phyloP scores from a whole-genome alignment of 2,797 vertebrate species.

The Ciconia nigra region DNA sequence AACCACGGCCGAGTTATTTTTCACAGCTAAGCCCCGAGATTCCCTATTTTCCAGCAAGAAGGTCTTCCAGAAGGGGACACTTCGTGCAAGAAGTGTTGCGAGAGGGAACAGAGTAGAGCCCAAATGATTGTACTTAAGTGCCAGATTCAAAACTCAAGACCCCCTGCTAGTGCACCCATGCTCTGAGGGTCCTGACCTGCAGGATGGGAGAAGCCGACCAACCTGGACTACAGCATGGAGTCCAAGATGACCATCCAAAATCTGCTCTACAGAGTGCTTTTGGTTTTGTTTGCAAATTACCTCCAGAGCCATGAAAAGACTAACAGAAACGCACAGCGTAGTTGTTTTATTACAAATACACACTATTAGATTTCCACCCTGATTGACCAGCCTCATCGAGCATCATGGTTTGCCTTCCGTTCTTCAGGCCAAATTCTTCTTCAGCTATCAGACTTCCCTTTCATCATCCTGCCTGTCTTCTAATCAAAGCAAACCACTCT shows the following conservation, averaged over 20 bases:
- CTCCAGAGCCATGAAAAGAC: background rate
- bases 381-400: background rate
- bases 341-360: background rate
- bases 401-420: rapidly evolving
- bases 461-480: background rate
- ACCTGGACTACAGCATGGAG: background rate
- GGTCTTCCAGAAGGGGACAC: background rate
- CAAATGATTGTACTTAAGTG: background rate
- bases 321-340: background rate
- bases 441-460: background rate
- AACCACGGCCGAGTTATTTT: background rate
- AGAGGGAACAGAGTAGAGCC: background rate
- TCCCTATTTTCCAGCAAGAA: background rate
- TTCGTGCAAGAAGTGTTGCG: background rate
- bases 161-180: background rate
- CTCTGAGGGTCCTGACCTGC: background rate
- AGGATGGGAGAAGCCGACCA: background rate
- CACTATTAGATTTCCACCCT: background rate
- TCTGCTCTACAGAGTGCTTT: background rate
- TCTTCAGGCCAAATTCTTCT: background rate
- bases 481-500: conserved; percentile 56
- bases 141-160: background rate
- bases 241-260: background rate
- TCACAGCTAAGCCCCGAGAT: background rate
- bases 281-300: background rate